A percentile compares a stretch with the other conserved stretches of the same genome.
Evolutionary conservation across 2,113 vertebrate genomes (phyloP).

Genomic region (Numenius arquata): DNA sequence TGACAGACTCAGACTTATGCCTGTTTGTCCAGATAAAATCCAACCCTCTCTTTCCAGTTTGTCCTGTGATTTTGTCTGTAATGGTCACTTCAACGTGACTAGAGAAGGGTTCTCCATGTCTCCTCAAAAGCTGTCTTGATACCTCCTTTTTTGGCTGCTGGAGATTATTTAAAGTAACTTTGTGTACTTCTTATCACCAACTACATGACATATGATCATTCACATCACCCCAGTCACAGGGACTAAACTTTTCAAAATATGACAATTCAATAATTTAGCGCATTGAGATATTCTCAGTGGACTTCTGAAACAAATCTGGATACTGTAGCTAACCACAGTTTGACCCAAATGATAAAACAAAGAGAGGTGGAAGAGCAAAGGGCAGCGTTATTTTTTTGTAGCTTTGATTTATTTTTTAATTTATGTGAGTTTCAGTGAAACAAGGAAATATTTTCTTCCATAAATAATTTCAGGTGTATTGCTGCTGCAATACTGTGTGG

Average conservation of each 20-base stretch:
- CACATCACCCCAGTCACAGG: background rate
- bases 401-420: background rate
- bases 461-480: background rate
- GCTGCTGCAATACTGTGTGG: background rate
- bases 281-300: background rate
- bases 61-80: background rate
- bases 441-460: background rate
- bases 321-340: background rate
- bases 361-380: background rate
- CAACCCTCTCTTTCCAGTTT: background rate
- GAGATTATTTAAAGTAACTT: background rate
- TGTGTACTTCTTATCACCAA: background rate
- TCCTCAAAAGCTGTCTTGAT: background rate
- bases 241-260: background rate
- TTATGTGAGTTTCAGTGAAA: background rate
- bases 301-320: background rate
- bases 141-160: background rate
- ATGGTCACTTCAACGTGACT: background rate
- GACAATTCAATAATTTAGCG: accelerated
- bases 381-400: background rate
- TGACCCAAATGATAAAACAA: background rate
- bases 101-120: background rate
- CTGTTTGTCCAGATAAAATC: background rate
- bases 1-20: background rate
- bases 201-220: background rate